Evolutionary conservation across 2,797 vertebrate species (phyloP), one percentile per base, ranked within the genome.

Genomic region (Poeciliopsis gracilis): DNA sequence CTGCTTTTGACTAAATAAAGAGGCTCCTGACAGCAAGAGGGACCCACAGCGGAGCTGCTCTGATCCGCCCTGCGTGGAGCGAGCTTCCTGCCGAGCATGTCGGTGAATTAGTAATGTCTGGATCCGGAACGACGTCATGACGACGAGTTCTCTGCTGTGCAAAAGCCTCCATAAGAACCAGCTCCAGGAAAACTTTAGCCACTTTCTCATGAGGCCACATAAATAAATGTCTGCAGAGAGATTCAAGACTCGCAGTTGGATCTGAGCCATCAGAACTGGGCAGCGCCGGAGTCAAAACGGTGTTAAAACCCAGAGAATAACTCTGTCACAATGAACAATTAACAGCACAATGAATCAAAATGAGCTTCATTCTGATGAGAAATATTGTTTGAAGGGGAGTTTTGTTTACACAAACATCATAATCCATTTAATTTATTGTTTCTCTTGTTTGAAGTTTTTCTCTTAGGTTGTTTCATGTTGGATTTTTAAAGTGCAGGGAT

Each of bases 1-100:
- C 84, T 49, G 77, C 77, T 78, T 87, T 86, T 88, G 81, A 91
- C 90, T 92, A 90, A 94, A 94, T 94, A 91, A 94, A 92, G 74
- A 91, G 91, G 83, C 81, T 91, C 79, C 76, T 85, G 86, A 87
- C 88, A 84, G 88, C 5, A 76, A 83, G 77, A 86, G 82, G 87
- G 93, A 90, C 86, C 81, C 79, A 76, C 77, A 76, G 86, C 81
- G 80, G 73, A 73, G 53, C 86, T 85, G 86, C 89, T 85, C 84
- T 47, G 85, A 77, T 75, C 77, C 71, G 77, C 75, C 69, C 41
- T 67, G 76, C 41, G 6, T 72, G 78, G 82, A 83, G 76, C 7
- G 41, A 46, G 67, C 12, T 70, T n/a, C 0, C 43, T 25, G 38
- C 38, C 13, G 66, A 63, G 36, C 30, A 20, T 33, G 33, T 20